A percentile compares a stretch with the other conserved stretches of the same genome.
These are phyloP conservation scores for Palythoa heliodiscus DNA, from an alignment of 92 coral and sea anemone species.

Conservation along the genomic window DNA sequence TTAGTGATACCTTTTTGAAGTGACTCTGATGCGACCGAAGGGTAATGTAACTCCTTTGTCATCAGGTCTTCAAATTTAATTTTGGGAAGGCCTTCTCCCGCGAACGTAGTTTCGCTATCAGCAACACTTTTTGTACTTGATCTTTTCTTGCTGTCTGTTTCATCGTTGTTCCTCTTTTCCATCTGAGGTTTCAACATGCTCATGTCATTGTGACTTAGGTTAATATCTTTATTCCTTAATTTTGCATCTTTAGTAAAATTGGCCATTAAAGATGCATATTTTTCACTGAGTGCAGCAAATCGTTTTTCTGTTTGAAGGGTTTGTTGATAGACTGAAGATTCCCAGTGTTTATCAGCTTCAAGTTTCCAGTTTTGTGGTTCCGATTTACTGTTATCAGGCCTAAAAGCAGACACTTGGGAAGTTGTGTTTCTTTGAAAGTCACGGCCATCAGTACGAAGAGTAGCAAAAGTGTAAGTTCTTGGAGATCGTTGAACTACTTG, in stretches of 20 bases:
- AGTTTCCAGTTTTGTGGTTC: not conserved
- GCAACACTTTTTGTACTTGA: not conserved
- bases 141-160: not conserved
- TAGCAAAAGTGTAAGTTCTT: not conserved
- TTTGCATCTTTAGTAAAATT: conserved; percentile 25
- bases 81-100: not conserved
- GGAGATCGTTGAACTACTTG: conserved; percentile 23
- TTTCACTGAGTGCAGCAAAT: conserved; percentile 33
- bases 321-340: not conserved
- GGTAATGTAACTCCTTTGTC: not conserved
- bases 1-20: not conserved
- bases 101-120: not conserved
- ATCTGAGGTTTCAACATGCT: not conserved
- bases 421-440: not conserved
- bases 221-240: conserved; percentile 3
- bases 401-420: not conserved
- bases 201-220: not conserved
- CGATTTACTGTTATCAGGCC: not conserved
- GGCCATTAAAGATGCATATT: conserved; percentile 40
- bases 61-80: not conserved
- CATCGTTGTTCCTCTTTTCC: not conserved
- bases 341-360: not conserved
- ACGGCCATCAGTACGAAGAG: not conserved
- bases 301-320: conserved; percentile 25
- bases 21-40: not conserved